These are phyloP conservation scores for Engraulis encrasicolus DNA, from an alignment of 2,113 vertebrate species.

Conservation along the genomic window DNA sequence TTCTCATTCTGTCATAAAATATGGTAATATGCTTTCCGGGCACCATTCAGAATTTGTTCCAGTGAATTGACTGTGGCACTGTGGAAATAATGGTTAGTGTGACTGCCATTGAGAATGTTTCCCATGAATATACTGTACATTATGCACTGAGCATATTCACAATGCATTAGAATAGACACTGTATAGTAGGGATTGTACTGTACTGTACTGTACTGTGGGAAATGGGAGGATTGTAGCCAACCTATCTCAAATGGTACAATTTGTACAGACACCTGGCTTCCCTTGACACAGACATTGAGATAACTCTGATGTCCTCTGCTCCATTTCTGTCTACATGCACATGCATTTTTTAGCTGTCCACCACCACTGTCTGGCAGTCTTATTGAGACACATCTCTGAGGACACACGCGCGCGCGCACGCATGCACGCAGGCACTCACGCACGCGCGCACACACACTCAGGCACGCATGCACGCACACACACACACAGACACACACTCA, in stretches of 20 bases:
- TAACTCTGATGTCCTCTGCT: background rate
- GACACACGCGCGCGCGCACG: too few species aligned
- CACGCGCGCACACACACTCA: too few species aligned
- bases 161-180: background rate
- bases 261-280: background rate
- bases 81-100: background rate
- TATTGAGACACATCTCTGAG: background rate
- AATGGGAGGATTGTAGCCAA: background rate
- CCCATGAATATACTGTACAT: background rate
- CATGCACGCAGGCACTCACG: too few species aligned
- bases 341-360: background rate
- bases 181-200: background rate
- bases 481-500: too few species aligned
- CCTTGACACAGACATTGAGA: background rate
- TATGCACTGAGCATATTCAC: too few species aligned
- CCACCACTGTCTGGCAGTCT: background rate
- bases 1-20: background rate
- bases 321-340: background rate
- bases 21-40: background rate
- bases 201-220: background rate
- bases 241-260: background rate
- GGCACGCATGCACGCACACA: too few species aligned
- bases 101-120: background rate
- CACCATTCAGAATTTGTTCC: background rate
- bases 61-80: conserved; percentile 1